Percentiles rank a stretch among this genome's conserved stretches.
phyloP scores from a whole-genome alignment of 2,797 vertebrate species.

The Aulostomus chinensis region DNA sequence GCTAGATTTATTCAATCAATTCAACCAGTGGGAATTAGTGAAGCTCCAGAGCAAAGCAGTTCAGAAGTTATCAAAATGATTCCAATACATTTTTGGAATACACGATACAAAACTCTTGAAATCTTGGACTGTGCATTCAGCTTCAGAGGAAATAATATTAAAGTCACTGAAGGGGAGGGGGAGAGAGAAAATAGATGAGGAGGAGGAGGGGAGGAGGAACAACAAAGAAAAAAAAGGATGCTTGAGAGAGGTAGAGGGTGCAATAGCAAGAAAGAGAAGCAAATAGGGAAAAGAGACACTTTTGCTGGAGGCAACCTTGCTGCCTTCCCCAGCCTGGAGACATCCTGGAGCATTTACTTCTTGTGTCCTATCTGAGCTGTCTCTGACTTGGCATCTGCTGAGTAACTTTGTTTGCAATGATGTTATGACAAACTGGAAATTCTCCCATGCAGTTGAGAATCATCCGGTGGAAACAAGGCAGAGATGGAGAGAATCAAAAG shows the following conservation, averaged over 20 bases:
- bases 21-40: conserved; percentile 48
- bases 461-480: conserved; percentile 65
- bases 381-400: conserved; percentile 65
- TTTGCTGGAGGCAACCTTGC: neutral
- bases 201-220: neutral
- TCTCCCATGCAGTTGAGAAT: conserved; percentile 58
- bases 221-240: neutral
- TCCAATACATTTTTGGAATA: conserved; percentile 32
- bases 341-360: no score
- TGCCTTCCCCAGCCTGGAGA: conserved; percentile 4
- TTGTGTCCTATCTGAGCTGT: conserved; percentile 32
- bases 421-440: conserved; percentile 62
- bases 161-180: neutral
- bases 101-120: conserved; percentile 5
- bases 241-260: neutral
- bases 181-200: neutral
- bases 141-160: neutral
- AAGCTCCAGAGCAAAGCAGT: conserved; percentile 31
- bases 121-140: conserved; percentile 2
- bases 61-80: conserved; percentile 48
- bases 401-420: conserved; percentile 75
- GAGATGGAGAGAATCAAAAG: conserved; percentile 42
- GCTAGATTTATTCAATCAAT: conserved; percentile 55
- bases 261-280: neutral
- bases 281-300: no score